Evolutionary conservation across 2,113 vertebrate genomes (phyloP), one percentile per base, ranked within the genome.

Genomic region (Vireo altiloquus): DNA sequence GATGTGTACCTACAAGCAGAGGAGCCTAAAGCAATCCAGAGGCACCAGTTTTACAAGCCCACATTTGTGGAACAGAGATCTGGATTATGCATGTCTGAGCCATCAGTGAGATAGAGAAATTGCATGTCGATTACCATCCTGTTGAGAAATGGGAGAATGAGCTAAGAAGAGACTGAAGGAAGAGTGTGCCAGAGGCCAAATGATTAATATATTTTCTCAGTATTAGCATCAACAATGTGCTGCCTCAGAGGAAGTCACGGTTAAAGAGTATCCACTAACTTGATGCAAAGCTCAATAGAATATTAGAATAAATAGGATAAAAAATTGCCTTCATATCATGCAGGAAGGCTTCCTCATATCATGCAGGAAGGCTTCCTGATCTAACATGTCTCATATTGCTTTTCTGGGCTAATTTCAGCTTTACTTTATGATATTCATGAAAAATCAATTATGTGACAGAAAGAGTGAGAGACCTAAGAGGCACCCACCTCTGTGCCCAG

Each of bases 401-500:
- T 89, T 87, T 49, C 85, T 90, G 64, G 72, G 31, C 80, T 96
- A 84, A 94, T 96, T 96, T 94, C 86, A 95, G 61, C 72, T 42
- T 89, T 68, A 64, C 56, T 77, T 94, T 90, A 33, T 47, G 27
- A 79, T 81, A 82, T 40, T 95, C 49, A 93, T 93, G 92, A 90
- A 97, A 96, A 96, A 94, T 95, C 93, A 95, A 95, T 96, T 94
- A 89, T 13, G 19, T 76, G 76, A 92, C 92, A 94, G 71, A 77
- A 86, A 90, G 90, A 94, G 24, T 72, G 59, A 93, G 80, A 94
- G 79, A 94, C 57, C 79, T 93, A 78, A 64, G 61, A 89, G 72
- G 61, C 76, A 93, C 57, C 65, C 35, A 86, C 72, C 80, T 78
- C 90, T 76, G 65, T 3, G 15, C 50, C 37, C 72, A 71, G 84